These are phyloP conservation scores for Archaeoteleia sp. DNA, from an alignment of 2,888 invertebrate species.

Conservation along the genomic window DNA sequence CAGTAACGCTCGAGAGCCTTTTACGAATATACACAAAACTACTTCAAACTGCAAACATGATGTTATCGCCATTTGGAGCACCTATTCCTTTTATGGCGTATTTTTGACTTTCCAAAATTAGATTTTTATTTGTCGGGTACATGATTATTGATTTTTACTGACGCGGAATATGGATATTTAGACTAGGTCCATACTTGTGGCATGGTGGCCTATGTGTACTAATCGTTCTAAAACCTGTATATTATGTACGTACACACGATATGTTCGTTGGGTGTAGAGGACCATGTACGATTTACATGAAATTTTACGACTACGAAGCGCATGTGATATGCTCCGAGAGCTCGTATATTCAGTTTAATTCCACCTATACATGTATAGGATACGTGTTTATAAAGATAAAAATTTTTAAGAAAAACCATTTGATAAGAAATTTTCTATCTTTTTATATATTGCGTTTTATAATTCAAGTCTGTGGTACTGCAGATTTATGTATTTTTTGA, in stretches of 20 bases:
- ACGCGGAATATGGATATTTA: background rate
- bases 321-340: slow-evolving; percentile 50
- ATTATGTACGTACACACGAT: slow-evolving; percentile 27
- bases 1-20: too few relatives aligned
- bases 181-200: slow-evolving; percentile 15
- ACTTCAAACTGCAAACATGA: too few relatives aligned
- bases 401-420: slow-evolving; percentile 18
- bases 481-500: too few relatives aligned
- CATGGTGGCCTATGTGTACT: slow-evolving; percentile 17
- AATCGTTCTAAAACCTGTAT: slow-evolving; percentile 19
- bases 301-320: slow-evolving; percentile 48
- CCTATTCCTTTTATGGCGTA: too few relatives aligned
- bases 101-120: background rate
- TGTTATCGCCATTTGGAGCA: too few relatives aligned
- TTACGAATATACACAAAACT: too few relatives aligned
- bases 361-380: slow-evolving; percentile 15
- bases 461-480: too few relatives aligned
- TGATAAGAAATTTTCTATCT: too few relatives aligned
- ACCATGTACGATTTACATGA: slow-evolving; percentile 25
- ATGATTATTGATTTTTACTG: background rate
- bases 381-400: slow-evolving; percentile 21
- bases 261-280: slow-evolving; percentile 26
- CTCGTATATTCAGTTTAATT: slow-evolving; percentile 40
- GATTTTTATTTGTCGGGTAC: background rate
- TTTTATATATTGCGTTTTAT: too few relatives aligned